Conservation (phyloP, 1,140 invertebrate genomes). For the Bilobella aurantiaca region DNA sequence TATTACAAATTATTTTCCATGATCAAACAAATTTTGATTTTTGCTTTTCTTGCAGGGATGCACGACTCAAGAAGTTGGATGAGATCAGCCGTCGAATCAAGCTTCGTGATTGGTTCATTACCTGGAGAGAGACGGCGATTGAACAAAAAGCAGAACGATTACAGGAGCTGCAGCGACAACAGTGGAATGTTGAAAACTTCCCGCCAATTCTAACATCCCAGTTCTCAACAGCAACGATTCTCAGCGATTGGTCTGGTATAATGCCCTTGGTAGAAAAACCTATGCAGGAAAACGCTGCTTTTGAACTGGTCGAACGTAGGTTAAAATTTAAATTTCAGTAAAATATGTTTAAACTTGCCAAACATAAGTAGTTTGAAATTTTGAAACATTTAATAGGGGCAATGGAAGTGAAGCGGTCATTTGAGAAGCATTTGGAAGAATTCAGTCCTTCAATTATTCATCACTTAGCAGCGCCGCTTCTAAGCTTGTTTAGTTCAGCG, state of each 20-base stretch:
- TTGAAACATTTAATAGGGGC: not conserved
- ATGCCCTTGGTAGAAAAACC: not conserved
- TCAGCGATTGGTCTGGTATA: not conserved
- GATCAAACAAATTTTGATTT: not conserved
- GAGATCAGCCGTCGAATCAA: not conserved
- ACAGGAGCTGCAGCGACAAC: not conserved
- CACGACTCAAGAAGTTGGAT: not conserved
- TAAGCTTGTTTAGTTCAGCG: not conserved
- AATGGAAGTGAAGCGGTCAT: not conserved
- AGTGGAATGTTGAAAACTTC: slow-evolving; percentile 1
- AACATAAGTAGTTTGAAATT: too few species aligned
- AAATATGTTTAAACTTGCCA: too few species aligned
- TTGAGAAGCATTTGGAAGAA: not conserved
- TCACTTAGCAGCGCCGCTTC: not conserved
- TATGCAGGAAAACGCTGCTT: not conserved
- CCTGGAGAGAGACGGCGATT: not conserved
- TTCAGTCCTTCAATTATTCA: slow-evolving; percentile 1
- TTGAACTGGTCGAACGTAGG: not conserved
- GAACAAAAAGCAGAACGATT: not conserved
- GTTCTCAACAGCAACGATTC: slow-evolving; percentile 5
- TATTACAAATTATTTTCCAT: not conserved
- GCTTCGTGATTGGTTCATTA: not conserved
- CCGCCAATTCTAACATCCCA: not conserved
- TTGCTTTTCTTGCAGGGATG: not conserved
- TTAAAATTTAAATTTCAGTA: not conserved